Evolutionary conservation across 2,888 invertebrate genomes (phyloP).

Genomic region (Polietes domitor): DNA sequence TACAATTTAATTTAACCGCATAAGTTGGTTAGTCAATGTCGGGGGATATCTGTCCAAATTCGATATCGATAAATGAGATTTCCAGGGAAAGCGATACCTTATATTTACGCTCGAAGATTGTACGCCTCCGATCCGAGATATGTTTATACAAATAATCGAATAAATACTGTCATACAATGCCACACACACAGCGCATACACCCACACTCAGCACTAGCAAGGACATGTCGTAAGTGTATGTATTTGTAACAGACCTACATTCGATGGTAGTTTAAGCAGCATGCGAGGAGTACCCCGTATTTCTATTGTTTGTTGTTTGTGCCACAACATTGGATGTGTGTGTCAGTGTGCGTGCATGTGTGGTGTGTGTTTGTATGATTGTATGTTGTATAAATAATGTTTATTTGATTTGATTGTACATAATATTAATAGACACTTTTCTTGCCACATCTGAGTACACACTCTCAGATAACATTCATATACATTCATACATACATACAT

Average conservation of each 20-base stretch:
- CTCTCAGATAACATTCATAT: conserved; percentile 8
- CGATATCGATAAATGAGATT: conserved; percentile 9
- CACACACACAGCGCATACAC: conserved; percentile 24
- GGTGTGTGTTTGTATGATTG: conserved; percentile 15
- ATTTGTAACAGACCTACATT: conserved; percentile 1
- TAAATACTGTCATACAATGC: background rate
- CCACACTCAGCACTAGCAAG: background rate
- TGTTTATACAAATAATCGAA: conserved; percentile 1
- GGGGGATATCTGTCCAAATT: background rate
- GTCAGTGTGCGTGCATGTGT: conserved; percentile 16
- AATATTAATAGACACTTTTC: conserved; percentile 45
- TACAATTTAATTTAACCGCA: background rate
- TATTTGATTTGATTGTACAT: conserved; percentile 42
- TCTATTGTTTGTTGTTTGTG: background rate
- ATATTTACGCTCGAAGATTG: conserved; percentile 15
- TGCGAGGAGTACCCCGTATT: background rate
- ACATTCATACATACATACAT: background rate
- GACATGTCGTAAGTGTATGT: background rate
- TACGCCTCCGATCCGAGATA: background rate
- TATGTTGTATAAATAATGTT: conserved; percentile 33
- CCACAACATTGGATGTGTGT: background rate
- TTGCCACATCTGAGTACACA: conserved; percentile 12
- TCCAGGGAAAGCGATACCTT: background rate
- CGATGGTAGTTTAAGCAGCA: too few species aligned
- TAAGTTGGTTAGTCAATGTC: background rate